phyloP scores from a whole-genome alignment of 2,888 invertebrate genomes.

The Cryptus armator region DNA sequence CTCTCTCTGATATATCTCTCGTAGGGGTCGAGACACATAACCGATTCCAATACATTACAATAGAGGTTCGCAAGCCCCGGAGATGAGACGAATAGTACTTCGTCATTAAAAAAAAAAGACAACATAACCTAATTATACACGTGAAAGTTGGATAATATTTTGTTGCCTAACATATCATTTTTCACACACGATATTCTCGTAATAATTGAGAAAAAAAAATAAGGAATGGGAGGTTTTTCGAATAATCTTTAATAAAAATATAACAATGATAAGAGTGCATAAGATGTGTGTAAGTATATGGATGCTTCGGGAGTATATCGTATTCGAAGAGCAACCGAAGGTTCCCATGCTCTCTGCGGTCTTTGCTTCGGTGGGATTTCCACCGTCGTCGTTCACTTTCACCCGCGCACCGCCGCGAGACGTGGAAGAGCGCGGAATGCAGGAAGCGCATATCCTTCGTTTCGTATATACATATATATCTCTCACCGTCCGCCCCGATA shows the following conservation, averaged over 20 bases:
- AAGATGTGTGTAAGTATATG: not conserved
- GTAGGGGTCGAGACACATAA: slow-evolving; percentile 14
- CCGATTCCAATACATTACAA: not conserved
- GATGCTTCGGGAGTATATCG: slow-evolving; percentile 21
- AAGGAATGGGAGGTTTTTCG: not conserved
- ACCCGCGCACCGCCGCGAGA: slow-evolving; percentile 36
- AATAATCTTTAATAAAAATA: slow-evolving; percentile 26
- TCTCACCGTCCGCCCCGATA: slow-evolving; percentile 33
- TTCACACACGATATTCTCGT: not conserved
- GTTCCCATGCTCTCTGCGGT: slow-evolving; percentile 60
- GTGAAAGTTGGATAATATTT: slow-evolving; percentile 40
- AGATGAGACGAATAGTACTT: too few species aligned
- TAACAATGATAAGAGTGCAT: slow-evolving; percentile 38
- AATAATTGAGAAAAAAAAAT: not conserved
- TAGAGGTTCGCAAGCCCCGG: not conserved
- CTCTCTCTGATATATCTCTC: slow-evolving; percentile 1
- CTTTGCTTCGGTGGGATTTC: slow-evolving; percentile 37
- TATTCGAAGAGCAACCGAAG: slow-evolving; percentile 34
- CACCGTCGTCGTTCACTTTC: slow-evolving; percentile 65
- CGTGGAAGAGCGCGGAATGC: slow-evolving; percentile 67
- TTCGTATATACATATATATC: slow-evolving; percentile 21
- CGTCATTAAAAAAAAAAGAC: not conserved
- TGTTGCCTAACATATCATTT: not conserved
- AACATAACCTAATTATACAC: not conserved
- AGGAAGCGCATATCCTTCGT: slow-evolving; percentile 65